Conservation (phyloP, 2,113 vertebrate species). For the Hyla sarda region DNA sequence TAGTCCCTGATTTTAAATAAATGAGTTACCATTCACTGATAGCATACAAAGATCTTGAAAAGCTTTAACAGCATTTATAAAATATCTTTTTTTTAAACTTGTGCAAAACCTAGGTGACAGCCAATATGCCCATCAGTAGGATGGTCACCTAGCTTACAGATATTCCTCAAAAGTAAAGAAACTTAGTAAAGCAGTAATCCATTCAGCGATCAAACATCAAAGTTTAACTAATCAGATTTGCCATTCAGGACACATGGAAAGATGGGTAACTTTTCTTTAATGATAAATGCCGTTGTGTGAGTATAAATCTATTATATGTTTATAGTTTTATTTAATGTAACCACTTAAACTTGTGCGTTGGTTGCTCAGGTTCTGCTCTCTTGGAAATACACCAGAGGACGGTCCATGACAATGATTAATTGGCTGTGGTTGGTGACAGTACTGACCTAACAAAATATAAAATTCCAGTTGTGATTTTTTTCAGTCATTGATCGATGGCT, state of each 20-base stretch:
- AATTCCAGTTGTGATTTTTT: slow-evolving; percentile 27
- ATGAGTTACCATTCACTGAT: background rate
- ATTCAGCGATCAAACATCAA: too few species aligned
- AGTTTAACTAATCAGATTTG: too few species aligned
- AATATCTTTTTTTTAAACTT: too few species aligned
- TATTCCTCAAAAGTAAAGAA: too few species aligned
- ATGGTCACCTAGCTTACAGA: too few species aligned
- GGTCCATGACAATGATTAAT: slow-evolving; percentile 8
- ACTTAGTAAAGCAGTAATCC: too few species aligned
- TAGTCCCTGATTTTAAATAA: background rate
- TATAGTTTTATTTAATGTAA: background rate
- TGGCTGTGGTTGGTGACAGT: slow-evolving; percentile 17
- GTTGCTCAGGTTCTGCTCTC: background rate
- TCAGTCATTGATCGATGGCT: slow-evolving; percentile 40
- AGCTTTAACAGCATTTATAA: too few species aligned
- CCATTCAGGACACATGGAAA: background rate
- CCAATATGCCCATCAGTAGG: too few species aligned
- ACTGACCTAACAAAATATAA: slow-evolving; percentile 49
- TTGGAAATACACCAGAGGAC: background rate
- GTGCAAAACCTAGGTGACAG: too few species aligned
- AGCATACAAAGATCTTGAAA: too few species aligned
- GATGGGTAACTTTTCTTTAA: background rate
- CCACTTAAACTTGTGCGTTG: too few species aligned
- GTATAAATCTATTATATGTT: background rate
- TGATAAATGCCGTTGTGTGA: background rate